Percentiles rank a stretch among this genome's conserved stretches.
Conservation (phyloP, 2,797 vertebrate genomes). For the Gallirallus australis region DNA sequence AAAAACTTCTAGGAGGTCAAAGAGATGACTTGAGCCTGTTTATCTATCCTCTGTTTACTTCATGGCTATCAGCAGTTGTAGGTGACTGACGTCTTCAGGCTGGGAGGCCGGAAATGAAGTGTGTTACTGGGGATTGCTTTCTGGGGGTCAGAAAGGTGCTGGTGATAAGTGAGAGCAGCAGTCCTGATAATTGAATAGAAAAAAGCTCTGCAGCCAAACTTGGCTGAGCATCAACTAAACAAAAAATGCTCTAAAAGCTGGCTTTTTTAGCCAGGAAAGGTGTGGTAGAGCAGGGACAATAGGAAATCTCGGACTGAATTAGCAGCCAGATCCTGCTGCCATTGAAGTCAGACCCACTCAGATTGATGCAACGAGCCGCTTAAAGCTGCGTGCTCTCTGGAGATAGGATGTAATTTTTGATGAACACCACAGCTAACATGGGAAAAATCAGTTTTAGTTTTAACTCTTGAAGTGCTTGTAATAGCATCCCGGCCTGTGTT, state of each 20-base stretch:
- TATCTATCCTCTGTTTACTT: not conserved
- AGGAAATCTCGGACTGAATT: not conserved
- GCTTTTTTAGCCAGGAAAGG: slow-evolving; percentile 45
- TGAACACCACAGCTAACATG: not conserved
- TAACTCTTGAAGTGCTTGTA: not conserved
- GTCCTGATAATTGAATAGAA: not conserved
- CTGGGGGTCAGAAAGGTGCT: not conserved
- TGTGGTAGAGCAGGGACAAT: slow-evolving; percentile 23
- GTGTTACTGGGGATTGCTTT: not conserved
- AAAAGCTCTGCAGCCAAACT: not conserved
- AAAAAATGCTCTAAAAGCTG: slow-evolving; percentile 6
- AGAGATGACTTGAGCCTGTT: not conserved
- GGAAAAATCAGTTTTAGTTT: not conserved
- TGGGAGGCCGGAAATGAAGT: not conserved
- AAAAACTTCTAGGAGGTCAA: not conserved
- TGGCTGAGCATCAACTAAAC: not conserved
- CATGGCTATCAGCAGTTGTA: not conserved
- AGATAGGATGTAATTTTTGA: not conserved
- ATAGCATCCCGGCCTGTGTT: not conserved
- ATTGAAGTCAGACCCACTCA: not conserved
- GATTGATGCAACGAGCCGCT: not conserved
- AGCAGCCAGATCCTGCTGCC: not conserved
- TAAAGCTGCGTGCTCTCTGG: not conserved
- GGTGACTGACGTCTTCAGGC: not conserved
- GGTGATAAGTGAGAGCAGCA: not conserved